Conservation (phyloP, 2,888 invertebrate genomes). For the Orthosia gothica region DNA sequence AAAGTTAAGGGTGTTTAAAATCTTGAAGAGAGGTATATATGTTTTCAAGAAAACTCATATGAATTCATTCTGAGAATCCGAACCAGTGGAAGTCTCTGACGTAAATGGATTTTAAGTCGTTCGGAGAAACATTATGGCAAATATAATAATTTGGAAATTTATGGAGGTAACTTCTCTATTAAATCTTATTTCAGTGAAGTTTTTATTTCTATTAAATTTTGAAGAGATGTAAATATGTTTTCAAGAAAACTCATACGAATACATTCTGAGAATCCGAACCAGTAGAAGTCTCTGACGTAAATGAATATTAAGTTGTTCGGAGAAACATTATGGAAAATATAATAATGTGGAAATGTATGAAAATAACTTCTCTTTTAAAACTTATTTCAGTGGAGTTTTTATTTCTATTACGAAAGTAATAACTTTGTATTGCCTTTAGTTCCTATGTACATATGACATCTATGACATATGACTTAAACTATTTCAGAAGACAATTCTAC, state of each 20-base stretch:
- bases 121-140: not conserved
- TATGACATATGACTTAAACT: too few species aligned
- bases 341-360: not conserved
- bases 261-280: conserved; percentile 7
- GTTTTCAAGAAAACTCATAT: not conserved
- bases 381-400: not conserved
- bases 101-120: not conserved
- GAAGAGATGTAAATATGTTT: not conserved
- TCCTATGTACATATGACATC: too few species aligned
- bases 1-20: not conserved
- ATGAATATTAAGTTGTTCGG: not conserved
- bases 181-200: not conserved
- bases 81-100: not conserved
- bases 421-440: too few species aligned
- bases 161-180: not conserved
- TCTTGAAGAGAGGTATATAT: not conserved
- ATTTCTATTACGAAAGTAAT: too few species aligned
- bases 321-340: not conserved
- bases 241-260: not conserved
- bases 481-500: too few species aligned
- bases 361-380: not conserved
- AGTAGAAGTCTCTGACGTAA: not conserved
- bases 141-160: not conserved
- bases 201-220: not conserved
- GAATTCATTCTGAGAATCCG: not conserved